Percentiles rank a stretch among this genome's conserved stretches.
Conservation (phyloP, 1,140 invertebrate species). For the Caerostris darwini region DNA sequence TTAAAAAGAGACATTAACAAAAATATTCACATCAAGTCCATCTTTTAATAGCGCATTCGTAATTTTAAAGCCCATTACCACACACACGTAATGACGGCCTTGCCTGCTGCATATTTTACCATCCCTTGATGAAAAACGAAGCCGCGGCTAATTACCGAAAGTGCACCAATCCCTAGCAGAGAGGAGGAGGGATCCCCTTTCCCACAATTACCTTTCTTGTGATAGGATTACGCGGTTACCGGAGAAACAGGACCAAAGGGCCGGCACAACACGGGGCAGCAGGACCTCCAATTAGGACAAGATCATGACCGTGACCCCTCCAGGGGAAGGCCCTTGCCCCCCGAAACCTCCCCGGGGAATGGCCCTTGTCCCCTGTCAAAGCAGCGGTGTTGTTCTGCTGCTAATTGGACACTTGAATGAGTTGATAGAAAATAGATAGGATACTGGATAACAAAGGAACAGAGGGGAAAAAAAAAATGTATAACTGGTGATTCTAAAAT, state of each 20-base stretch:
- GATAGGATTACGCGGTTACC: slow-evolving; percentile 62
- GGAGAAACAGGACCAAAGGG: slow-evolving; percentile 3
- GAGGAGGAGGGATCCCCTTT: background rate
- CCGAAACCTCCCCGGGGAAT: background rate
- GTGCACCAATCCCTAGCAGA: background rate
- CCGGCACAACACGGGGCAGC: slow-evolving; percentile 35
- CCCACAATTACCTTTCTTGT: slow-evolving; percentile 20
- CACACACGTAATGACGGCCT: background rate
- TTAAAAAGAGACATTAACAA: no score
- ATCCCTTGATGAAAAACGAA: background rate
- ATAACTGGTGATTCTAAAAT: no score
- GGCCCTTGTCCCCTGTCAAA: slow-evolving; percentile 4
- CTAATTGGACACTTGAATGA: slow-evolving; percentile 28
- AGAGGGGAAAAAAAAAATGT: background rate
- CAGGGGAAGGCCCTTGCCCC: slow-evolving; percentile 2
- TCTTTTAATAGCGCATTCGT: background rate
- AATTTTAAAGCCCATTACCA: background rate
- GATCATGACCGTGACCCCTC: slow-evolving; percentile 69
- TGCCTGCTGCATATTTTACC: background rate
- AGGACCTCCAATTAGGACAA: slow-evolving; percentile 59
- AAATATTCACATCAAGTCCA: no score
- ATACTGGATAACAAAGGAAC: background rate
- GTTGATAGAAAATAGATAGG: background rate
- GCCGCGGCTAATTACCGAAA: background rate
- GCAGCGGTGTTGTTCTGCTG: background rate